A percentile compares a stretch with the other conserved stretches of the same genome.
Evolutionary conservation across 2,113 vertebrate species (phyloP).

Genomic region (Athene cunicularia): DNA sequence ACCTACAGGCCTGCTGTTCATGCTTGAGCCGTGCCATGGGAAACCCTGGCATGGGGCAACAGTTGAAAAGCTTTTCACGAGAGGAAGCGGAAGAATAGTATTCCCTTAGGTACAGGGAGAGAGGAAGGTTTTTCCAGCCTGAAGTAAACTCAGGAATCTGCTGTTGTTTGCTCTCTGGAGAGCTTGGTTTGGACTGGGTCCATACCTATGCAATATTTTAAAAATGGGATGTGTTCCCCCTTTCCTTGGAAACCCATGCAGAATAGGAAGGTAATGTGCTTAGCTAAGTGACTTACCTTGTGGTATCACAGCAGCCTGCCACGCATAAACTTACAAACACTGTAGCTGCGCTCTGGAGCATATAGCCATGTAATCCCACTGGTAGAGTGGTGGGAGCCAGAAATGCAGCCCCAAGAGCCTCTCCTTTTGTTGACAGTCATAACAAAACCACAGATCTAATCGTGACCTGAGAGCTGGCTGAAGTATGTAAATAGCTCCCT

Average conservation of each 20-base stretch:
- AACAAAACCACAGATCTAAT: background rate
- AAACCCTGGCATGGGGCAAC: background rate
- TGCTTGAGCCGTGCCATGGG: background rate
- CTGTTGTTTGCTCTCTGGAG: background rate
- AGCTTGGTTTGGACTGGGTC: background rate
- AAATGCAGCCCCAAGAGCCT: background rate
- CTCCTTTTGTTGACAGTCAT: background rate
- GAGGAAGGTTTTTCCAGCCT: background rate
- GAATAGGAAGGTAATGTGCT: background rate
- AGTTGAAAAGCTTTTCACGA: background rate
- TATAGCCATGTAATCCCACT: background rate
- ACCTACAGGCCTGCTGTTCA: fast-evolving
- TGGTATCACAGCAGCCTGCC: background rate
- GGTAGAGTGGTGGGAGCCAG: background rate
- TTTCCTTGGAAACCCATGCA: background rate
- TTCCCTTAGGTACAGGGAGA: background rate
- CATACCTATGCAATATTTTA: background rate
- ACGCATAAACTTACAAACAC: background rate
- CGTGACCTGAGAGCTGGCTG: background rate
- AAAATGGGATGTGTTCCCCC: background rate
- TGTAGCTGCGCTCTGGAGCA: background rate
- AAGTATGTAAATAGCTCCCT: background rate
- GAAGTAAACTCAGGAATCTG: background rate
- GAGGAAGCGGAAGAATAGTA: background rate
- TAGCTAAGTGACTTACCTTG: background rate